These are phyloP conservation scores for Dinocampus coccinellae DNA, from an alignment of 2,888 invertebrate species.

Conservation along the genomic window DNA sequence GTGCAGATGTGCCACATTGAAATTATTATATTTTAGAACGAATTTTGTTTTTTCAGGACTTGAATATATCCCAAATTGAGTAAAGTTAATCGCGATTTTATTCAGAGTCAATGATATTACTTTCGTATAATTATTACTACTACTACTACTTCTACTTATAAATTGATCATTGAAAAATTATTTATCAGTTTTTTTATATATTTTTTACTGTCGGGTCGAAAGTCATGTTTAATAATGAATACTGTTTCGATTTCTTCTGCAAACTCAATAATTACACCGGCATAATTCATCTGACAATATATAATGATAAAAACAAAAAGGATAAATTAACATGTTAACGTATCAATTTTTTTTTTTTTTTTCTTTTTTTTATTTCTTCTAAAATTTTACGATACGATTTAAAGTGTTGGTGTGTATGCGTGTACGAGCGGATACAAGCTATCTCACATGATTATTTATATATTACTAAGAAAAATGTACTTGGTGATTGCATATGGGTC, in stretches of 20 bases:
- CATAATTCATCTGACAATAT: background rate
- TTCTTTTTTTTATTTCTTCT: too few species aligned
- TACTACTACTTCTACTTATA: background rate
- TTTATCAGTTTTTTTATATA: background rate
- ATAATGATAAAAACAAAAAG: background rate
- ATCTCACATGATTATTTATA: background rate
- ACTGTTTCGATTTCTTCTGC: conserved; percentile 62
- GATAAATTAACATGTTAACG: background rate
- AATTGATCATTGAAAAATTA: background rate
- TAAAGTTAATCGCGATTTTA: background rate
- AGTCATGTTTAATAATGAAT: conserved; percentile 27
- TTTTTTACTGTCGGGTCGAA: background rate
- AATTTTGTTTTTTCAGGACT: background rate
- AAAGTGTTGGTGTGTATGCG: too few species aligned
- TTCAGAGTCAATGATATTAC: background rate
- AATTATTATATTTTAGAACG: conserved; percentile 6
- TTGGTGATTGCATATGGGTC: conserved; percentile 63
- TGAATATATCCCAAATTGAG: background rate
- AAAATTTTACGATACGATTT: too few species aligned
- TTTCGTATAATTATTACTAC: background rate
- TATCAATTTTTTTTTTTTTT: too few species aligned
- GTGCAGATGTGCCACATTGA: background rate
- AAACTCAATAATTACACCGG: conserved; percentile 50
- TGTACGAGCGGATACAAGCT: too few species aligned
- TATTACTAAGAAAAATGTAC: background rate